A percentile compares a stretch with the other conserved stretches of the same genome.
Evolutionary conservation across 2,888 invertebrate species (phyloP).

Genomic region (Heliconius sara): DNA sequence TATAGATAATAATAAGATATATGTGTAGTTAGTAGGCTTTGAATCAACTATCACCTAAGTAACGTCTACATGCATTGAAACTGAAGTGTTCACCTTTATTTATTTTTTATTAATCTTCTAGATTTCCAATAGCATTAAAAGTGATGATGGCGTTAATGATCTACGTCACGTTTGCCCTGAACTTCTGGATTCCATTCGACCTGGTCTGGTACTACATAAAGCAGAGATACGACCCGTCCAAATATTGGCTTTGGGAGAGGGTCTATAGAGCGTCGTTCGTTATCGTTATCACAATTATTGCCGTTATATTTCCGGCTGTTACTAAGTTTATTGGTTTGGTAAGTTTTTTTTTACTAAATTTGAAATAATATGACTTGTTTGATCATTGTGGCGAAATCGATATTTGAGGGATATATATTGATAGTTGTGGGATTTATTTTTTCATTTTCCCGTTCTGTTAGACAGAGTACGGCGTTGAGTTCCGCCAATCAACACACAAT

Average conservation of each 20-base stretch:
- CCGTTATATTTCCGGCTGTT: slow-evolving; percentile 57
- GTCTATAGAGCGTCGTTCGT: slow-evolving; percentile 58
- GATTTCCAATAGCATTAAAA: slow-evolving; percentile 59
- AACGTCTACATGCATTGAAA: too few relatives aligned
- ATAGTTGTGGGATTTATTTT: neutral
- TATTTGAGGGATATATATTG: too few relatives aligned
- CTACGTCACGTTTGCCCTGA: slow-evolving; percentile 59
- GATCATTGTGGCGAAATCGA: neutral
- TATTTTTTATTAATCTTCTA: neutral
- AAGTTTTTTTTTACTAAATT: slow-evolving; percentile 41
- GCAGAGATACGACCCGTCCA: slow-evolving; percentile 47
- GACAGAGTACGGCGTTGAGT: neutral
- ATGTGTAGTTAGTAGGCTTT: neutral
- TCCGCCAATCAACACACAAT: rapidly evolving
- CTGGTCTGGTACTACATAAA: slow-evolving; percentile 61
- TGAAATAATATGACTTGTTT: neutral
- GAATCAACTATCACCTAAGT: neutral
- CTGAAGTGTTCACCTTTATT: too few relatives aligned
- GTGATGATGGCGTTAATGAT: slow-evolving; percentile 58
- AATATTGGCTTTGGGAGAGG: slow-evolving; percentile 64
- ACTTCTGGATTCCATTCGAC: slow-evolving; percentile 65
- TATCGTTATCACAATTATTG: slow-evolving; percentile 50
- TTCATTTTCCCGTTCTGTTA: neutral
- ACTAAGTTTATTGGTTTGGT: slow-evolving; percentile 62
- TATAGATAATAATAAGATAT: neutral